These are phyloP conservation scores for Cheilosia impressa DNA, from an alignment of 2,888 invertebrate species.

Conservation along the genomic window DNA sequence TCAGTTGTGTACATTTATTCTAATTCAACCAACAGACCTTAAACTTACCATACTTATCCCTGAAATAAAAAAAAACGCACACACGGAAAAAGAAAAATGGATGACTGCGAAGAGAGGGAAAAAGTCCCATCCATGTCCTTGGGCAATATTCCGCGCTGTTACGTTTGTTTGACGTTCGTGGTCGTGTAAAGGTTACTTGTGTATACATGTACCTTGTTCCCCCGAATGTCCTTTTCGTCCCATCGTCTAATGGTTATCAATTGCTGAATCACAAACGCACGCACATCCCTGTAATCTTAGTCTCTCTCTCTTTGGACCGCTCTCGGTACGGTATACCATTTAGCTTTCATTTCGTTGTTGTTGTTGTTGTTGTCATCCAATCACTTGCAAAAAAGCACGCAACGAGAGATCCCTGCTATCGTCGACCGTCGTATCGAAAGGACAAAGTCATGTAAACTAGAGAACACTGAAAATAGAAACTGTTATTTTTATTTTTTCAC, in stretches of 20 bases:
- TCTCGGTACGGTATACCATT: neutral
- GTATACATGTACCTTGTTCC: constrained; percentile 26
- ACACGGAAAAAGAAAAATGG: constrained; percentile 3
- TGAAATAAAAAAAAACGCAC: constrained; percentile 12
- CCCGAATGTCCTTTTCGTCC: constrained; percentile 28
- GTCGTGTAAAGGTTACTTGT: constrained; percentile 48
- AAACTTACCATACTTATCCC: constrained; percentile 50
- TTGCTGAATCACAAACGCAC: constrained; percentile 54
- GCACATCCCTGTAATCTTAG: constrained; percentile 43
- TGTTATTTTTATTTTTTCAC: constrained; percentile 27
- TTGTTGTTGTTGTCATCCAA: constrained; percentile 29
- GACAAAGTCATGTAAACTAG: constrained; percentile 54
- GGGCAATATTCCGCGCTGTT: constrained; percentile 76
- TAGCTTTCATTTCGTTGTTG: constrained; percentile 1
- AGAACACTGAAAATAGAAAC: constrained; percentile 56
- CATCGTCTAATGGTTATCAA: constrained; percentile 52
- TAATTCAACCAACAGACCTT: constrained; percentile 58
- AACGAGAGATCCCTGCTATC: constrained; percentile 43
- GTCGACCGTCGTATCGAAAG: constrained; percentile 23
- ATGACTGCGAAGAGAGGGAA: constrained; percentile 19
- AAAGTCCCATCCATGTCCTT: constrained; percentile 76
- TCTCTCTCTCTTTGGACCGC: constrained; percentile 23
- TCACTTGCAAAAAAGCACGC: constrained; percentile 42
- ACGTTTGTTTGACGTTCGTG: constrained; percentile 63
- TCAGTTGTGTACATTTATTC: constrained; percentile 48